These are phyloP conservation scores for Phalacrocorax carbo DNA, from an alignment of 2,113 vertebrate genomes.

Conservation along the genomic window DNA sequence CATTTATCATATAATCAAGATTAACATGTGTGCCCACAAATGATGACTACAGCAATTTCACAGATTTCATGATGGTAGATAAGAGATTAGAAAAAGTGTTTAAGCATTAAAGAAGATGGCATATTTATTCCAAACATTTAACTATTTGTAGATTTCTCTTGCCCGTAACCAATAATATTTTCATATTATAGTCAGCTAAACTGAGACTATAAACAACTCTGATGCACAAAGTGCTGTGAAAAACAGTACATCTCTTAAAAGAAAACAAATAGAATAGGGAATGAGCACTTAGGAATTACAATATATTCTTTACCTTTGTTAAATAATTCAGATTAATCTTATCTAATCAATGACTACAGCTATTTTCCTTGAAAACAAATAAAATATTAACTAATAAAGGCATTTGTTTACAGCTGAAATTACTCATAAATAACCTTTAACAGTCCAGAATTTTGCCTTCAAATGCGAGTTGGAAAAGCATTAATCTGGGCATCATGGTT, in stretches of 20 bases:
- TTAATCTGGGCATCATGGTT: fast-evolving
- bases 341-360: neutral
- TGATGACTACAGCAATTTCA: neutral
- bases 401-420: neutral
- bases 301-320: neutral
- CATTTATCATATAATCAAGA: neutral
- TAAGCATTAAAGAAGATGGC: neutral
- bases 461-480: neutral
- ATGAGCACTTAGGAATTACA: neutral
- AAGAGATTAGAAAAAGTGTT: neutral
- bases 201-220: neutral
- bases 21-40: neutral
- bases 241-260: neutral
- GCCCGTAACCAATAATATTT: neutral
- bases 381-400: neutral
- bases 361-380: neutral
- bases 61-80: neutral
- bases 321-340: neutral
- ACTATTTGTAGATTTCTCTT: neutral
- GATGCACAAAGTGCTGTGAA: neutral
- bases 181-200: neutral
- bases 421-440: neutral
- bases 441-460: neutral
- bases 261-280: neutral
- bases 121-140: neutral